Conservation (phyloP, 2,797 vertebrate genomes). For the Chelidonichthys spinosus region DNA sequence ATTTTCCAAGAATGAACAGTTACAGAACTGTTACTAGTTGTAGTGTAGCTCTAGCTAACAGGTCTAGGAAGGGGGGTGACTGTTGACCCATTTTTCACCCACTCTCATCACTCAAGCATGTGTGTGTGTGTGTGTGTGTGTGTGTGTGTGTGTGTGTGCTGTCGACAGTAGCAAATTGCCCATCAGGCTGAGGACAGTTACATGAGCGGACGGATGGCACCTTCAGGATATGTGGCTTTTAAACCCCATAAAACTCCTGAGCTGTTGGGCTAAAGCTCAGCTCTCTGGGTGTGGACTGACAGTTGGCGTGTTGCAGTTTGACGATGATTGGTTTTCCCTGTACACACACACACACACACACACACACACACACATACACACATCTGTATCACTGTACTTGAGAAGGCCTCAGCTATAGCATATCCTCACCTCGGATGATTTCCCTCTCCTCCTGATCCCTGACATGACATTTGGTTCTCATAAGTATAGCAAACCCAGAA, state of each 20-base stretch:
- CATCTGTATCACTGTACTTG: conserved; percentile 14
- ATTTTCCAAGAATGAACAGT: neutral
- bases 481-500: conserved; percentile 39
- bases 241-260: conserved; percentile 74
- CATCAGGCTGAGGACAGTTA: conserved; percentile 39
- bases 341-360: conserved; percentile 16
- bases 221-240: conserved; percentile 73
- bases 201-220: conserved; percentile 42
- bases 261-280: conserved; percentile 46
- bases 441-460: conserved; percentile 18
- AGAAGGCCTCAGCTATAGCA: conserved; percentile 23
- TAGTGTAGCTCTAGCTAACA: neutral
- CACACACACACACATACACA: conserved; percentile 24
- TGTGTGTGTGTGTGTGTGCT: neutral
- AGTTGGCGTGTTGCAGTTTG: conserved; percentile 66
- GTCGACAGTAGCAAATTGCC: conserved; percentile 47
- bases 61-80: neutral
- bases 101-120: conserved; percentile 10
- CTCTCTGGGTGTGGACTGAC: conserved; percentile 67
- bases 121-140: conserved; percentile 5
- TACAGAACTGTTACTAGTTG: neutral
- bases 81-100: conserved; percentile 5
- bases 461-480: conserved; percentile 61
- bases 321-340: conserved; percentile 74
- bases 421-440: conserved; percentile 25